Conservation (phyloP, 2,113 vertebrate species). For the Scatophagus argus region DNA sequence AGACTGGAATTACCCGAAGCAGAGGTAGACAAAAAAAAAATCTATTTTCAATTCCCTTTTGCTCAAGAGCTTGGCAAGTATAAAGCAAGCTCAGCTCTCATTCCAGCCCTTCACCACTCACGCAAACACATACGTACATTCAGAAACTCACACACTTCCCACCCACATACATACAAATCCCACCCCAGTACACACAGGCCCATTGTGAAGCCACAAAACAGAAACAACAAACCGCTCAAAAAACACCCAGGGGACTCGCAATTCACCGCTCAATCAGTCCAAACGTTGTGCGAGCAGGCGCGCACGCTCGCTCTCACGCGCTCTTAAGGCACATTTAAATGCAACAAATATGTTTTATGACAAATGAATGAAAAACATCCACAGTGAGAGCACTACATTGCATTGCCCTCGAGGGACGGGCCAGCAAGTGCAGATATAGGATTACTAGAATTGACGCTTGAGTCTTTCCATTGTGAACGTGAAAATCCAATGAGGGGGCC, state of each 20-base stretch:
- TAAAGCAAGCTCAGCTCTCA: slow-evolving; percentile 3
- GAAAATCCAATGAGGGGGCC: slow-evolving; percentile 81
- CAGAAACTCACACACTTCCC: slow-evolving; percentile 65
- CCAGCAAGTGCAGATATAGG: slow-evolving; percentile 78
- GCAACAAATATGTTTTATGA: slow-evolving; percentile 73
- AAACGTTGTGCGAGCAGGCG: slow-evolving; percentile 34
- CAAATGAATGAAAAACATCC: slow-evolving; percentile 66
- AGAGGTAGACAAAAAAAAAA: slow-evolving; percentile 1
- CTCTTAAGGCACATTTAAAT: slow-evolving; percentile 56
- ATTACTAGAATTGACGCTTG: slow-evolving; percentile 81
- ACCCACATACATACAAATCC: slow-evolving; percentile 70
- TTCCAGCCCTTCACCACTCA: slow-evolving; percentile 38
- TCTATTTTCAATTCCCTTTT: slow-evolving; percentile 37
- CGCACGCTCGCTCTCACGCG: slow-evolving; percentile 18
- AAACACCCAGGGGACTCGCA: slow-evolving; percentile 80
- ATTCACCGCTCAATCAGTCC: slow-evolving; percentile 82
- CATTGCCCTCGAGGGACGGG: slow-evolving; percentile 77
- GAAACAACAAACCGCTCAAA: slow-evolving; percentile 75
- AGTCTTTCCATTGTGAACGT: slow-evolving; percentile 81
- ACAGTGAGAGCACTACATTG: slow-evolving; percentile 42
- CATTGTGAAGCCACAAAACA: slow-evolving; percentile 75
- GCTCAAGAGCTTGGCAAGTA: slow-evolving; percentile 63
- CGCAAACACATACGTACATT: slow-evolving; percentile 46
- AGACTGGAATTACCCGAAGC: slow-evolving; percentile 59
- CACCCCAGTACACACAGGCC: slow-evolving; percentile 66